Conservation (phyloP, 1,140 invertebrate species). For the Papilio xuthus region DNA sequence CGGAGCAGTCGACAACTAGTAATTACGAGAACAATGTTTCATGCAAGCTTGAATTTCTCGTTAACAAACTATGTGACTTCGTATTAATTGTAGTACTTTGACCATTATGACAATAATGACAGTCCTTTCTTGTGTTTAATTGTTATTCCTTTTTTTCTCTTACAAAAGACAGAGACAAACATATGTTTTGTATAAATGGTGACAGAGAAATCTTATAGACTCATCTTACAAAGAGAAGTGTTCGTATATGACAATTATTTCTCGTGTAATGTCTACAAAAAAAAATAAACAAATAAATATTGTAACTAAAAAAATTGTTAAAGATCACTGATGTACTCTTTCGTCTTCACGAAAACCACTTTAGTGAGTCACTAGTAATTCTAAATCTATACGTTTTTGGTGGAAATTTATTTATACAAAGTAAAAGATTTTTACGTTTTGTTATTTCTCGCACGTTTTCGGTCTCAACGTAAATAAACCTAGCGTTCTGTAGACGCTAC, state of each 20-base stretch:
- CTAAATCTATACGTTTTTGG: not conserved
- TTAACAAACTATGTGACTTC: not conserved
- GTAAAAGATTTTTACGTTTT: slow-evolving; percentile 14
- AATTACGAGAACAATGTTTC: slow-evolving; percentile 14
- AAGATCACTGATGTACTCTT: not conserved
- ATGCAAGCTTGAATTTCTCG: not conserved
- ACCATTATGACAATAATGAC: not conserved
- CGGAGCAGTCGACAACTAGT: not conserved
- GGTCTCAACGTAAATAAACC: slow-evolving; percentile 21
- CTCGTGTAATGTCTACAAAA: not conserved
- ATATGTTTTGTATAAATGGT: too few relatives aligned
- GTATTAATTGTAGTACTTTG: not conserved
- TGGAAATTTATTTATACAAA: slow-evolving; percentile 16
- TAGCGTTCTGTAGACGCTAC: not conserved
- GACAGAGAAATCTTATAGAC: too few relatives aligned
- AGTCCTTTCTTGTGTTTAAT: not conserved
- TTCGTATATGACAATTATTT: not conserved
- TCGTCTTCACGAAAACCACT: not conserved
- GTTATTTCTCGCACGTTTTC: slow-evolving; percentile 13
- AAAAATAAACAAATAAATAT: not conserved
- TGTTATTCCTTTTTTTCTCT: too few relatives aligned
- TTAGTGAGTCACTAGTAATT: not conserved
- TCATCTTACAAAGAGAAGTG: too few relatives aligned
- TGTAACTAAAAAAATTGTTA: not conserved
- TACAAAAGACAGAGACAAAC: too few relatives aligned